A percentile compares a stretch with the other conserved stretches of the same genome.
Evolutionary conservation across 2,113 vertebrate genomes (phyloP).

Genomic region (Amphiprion ocellaris): DNA sequence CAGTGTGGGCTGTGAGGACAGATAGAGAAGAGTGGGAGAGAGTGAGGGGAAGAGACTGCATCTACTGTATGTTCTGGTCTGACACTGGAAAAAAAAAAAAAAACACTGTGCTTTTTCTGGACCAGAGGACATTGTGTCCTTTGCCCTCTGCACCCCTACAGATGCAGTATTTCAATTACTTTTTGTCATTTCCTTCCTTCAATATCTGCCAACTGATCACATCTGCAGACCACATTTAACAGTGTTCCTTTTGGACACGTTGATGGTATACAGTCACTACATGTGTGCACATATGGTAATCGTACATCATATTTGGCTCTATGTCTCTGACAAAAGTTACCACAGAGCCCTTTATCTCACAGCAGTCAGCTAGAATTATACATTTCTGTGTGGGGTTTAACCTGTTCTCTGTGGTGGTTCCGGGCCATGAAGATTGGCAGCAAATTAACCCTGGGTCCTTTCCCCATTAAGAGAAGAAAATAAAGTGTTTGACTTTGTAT

Average conservation of each 20-base stretch:
- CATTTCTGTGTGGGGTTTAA: not conserved
- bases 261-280: not conserved
- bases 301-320: not conserved
- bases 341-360: not conserved
- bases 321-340: not conserved
- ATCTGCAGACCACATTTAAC: not conserved
- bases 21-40: constrained; percentile 57
- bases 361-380: not conserved
- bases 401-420: not conserved
- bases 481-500: no score
- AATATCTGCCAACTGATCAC: not conserved
- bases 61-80: constrained; percentile 50
- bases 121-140: constrained; percentile 9
- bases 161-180: constrained; percentile 18
- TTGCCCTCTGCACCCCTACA: not conserved
- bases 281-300: not conserved
- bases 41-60: constrained; percentile 46
- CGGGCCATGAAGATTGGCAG: not conserved
- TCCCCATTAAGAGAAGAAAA: not conserved
- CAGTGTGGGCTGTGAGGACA: constrained; percentile 68
- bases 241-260: not conserved
- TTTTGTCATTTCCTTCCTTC: constrained; percentile 9
- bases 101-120: constrained; percentile 11
- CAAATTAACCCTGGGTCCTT: not conserved
- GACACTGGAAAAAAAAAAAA: not conserved